Base-by-base conservation (phyloP, 2,113 vertebrate genomes). In the Cettia cetti region DNA sequence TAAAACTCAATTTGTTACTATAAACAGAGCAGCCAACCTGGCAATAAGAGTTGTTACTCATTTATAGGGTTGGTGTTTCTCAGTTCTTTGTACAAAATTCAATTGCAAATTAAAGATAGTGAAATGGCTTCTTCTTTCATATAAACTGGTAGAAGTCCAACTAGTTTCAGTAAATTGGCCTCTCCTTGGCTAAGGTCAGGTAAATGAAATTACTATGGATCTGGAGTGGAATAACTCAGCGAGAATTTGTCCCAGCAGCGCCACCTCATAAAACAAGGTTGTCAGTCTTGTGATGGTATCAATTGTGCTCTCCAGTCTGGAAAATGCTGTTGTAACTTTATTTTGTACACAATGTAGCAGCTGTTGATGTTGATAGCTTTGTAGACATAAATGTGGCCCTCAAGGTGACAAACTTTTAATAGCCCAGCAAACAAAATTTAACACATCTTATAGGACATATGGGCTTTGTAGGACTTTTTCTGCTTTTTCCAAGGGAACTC, bases 1-100 rank as follows among this genome's bases (percentile, higher is more conserved):
- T 76, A 92, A 90, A 92, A 93, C 80, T 96, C 15, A 49, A 74
- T 97, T 93, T 88, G 78, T 93, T 96, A 93, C 94, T 97, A 96
- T 69, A 95, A 95, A 95, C 79, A 92, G 95, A 90, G 90, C 76
- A 85, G 92, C 53, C n/a, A 95, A 91, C 94, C 96, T 97, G 94
- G 92, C 89, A 94, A 44, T 89, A 69, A 72, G 82, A 95, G 57
- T 86, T 65, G 82, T 92, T 96, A 94, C 52, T 96, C 85, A 52
- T 83, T 85, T 89, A 47, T 61, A 59, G 23, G 35, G 65, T 26
- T 88, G 89, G 19, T 28, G 49, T 94, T 89, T 50, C 63, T 50
- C 60, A 75, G n/a, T 89, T 97, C 77, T 96, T 96, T 97, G 87
- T 96, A 83, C 21, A 24, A 45, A 89, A 77, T 95, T 97, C 93